phyloP scores from a whole-genome alignment of 2,113 vertebrate species.

The Edolisoma coerulescens region DNA sequence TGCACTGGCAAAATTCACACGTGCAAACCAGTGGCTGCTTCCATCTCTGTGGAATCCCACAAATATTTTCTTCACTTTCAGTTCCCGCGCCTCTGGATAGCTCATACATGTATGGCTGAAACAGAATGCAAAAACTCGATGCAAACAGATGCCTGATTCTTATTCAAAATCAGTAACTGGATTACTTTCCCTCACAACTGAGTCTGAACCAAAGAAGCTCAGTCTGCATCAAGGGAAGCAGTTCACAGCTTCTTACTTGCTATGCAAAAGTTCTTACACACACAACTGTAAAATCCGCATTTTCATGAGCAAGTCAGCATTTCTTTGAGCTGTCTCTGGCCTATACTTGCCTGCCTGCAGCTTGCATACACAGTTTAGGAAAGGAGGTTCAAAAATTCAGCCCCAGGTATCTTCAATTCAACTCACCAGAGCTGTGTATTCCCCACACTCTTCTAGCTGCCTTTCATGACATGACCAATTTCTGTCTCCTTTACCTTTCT shows the following conservation, averaged over 20 bases:
- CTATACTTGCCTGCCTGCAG: conserved; percentile 4
- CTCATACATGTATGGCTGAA: neutral
- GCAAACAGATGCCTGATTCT: neutral
- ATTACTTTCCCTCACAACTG: neutral
- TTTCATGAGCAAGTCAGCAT: conserved; percentile 52
- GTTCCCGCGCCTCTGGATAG: neutral
- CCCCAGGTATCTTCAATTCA: neutral
- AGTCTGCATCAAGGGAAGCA: neutral
- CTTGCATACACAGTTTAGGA: neutral
- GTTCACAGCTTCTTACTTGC: conserved; percentile 30
- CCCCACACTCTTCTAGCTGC: neutral
- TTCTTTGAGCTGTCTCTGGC: conserved; percentile 24
- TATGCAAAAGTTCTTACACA: conserved; percentile 8
- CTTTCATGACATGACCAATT: neutral
- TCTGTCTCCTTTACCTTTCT: neutral
- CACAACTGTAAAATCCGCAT: conserved; percentile 42
- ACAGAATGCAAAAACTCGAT: neutral
- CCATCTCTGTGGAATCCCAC: neutral
- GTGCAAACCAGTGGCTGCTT: conserved; percentile 28
- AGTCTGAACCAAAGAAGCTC: conserved; percentile 1
- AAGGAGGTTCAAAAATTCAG: neutral
- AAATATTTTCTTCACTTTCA: conserved; percentile 39
- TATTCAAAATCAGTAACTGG: neutral
- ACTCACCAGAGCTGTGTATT: neutral
- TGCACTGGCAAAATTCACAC: neutral